Conservation (phyloP, 2,797 vertebrate species). For the Gorsachius magnificus region DNA sequence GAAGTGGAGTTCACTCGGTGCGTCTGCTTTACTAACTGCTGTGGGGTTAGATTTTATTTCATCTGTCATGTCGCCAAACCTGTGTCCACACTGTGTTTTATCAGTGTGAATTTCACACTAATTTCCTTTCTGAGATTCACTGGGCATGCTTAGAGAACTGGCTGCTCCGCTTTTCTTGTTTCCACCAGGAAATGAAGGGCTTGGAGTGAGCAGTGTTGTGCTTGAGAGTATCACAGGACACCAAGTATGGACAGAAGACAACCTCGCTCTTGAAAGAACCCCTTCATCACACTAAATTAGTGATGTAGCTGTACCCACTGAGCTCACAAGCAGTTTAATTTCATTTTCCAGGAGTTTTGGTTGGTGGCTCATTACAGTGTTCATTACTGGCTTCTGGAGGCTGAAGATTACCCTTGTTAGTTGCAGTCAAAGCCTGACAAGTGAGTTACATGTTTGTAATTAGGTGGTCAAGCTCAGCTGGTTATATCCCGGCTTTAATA, state of each 20-base stretch:
- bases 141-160: background rate
- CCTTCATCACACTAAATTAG: background rate
- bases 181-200: background rate
- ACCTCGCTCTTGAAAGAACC: background rate
- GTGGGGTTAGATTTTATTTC: background rate
- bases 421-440: background rate
- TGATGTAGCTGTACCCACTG: background rate
- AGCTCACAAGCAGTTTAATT: background rate
- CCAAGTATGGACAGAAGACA: fast-evolving
- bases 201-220: background rate
- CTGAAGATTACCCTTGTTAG: background rate
- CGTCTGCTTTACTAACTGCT: background rate
- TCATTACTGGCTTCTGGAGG: background rate
- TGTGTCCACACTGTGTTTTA: background rate
- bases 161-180: background rate
- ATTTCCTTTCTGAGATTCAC: background rate
- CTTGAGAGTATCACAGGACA: background rate
- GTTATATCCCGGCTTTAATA: background rate
- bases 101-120: background rate
- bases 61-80: background rate
- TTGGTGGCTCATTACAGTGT: background rate
- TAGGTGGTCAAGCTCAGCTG: background rate
- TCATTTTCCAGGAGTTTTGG: background rate
- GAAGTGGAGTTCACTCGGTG: background rate
- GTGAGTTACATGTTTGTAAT: background rate